Evolutionary conservation across 2,888 invertebrate species (phyloP), one percentile per base, ranked within the genome.

Genomic region (Leptopilina drosophilae): DNA sequence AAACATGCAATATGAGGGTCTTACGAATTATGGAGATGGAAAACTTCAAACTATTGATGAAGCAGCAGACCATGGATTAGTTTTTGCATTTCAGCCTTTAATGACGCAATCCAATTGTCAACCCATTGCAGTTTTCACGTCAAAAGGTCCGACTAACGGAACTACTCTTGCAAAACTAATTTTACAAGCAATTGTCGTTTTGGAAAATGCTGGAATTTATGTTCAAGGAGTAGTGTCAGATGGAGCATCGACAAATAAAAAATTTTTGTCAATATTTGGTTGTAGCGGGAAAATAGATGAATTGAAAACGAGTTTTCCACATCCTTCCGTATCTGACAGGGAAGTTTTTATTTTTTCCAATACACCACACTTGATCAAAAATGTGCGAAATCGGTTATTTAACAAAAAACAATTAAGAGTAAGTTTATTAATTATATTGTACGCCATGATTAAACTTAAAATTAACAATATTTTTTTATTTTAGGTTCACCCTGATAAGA

Each of bases 181-280:
- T 3, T 66, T 84, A 0, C 82, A 84, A 76, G 84, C 80, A 5
- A 82, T 84, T 53, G 65, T 46, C 7, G 46, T 80, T 15, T 26
- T 83, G 59, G 81, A 79, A 76, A 77, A 77, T 42, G 77, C 79
- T 42, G 81, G 80, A 20, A 79, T 69, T 42, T 64, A 78, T n/a
- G 79, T 84, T 6, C 80, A 85, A 64, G 84, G 83, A 11, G 78
- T 84, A 42, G 77, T 84, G 9, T 79, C 81, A 65, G 84, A 85
- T 56, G 83, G 81, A 53, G 85, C 83, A 15, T 20, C 78, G 11
- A 77, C 80, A 15, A 84, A 80, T 26, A 77, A 80, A 59, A 81
- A 81, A 53, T 78, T 83, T 75, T 83, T 78, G 80, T 49, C 81
- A 15, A 66, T 78, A 73, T 78, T 83, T 49, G 80, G 80, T 20